Evolutionary conservation across 2,888 invertebrate species (phyloP), one percentile per base, ranked within the genome.

Genomic region (Stenotaenia linearis): DNA sequence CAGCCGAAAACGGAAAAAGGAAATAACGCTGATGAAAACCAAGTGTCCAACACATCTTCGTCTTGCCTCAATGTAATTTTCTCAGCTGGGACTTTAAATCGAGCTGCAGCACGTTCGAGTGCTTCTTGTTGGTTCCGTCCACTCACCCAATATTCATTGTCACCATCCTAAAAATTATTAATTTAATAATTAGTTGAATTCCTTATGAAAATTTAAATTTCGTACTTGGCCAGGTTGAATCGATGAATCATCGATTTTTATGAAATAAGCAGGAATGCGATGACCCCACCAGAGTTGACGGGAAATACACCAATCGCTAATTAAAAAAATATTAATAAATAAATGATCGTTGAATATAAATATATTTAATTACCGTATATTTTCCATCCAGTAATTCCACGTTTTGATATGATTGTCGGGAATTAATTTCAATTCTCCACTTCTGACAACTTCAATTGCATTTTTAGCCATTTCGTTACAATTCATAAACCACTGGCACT

Each of bases 221-320:
- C 86, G 84, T 82, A 86, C 87, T 50, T 84, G 82, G 77, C 86
- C 87, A 74, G 83, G 83, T 32, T 84, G 84, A 32, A 85, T 81
- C 56, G 82, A 81, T 4, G 86, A 82, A 84, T 89, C 90, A 80
- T 87, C 87, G 79, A 91, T 86, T 10, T 88, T 89, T 15, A 95
- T 91, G 84, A 90, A 91, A 86, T 98, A 99, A 0, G 96, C 97
- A 0, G 99, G 99, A 82, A 99, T 96, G 80, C 95, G 91, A 87
- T 99, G 99, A 0, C 99, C 99, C 99, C 99, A 99, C 99, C 99
- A 99, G 79, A 99, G 89, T 86, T 99, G 99, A 0, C 90, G 89
- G 0, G 98, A 98, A 80, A 99, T 95, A 87, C 99, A 99, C 99
- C 99, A 99, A 87, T 99, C 98, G 4, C 97, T 91, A 84, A 35